phyloP scores from a whole-genome alignment of 2,888 invertebrate genomes.

The Girardia tigrina region DNA sequence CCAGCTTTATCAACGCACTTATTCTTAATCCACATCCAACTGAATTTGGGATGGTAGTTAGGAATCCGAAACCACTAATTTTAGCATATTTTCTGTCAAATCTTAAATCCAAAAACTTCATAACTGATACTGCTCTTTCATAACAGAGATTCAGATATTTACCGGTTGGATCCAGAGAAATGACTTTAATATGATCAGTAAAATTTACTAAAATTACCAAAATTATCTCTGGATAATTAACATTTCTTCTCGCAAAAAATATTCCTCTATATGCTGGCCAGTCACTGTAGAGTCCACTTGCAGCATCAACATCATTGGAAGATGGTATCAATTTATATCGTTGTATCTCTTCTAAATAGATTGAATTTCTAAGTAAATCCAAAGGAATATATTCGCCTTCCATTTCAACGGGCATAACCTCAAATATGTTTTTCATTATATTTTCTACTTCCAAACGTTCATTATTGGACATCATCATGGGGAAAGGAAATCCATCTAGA shows the following conservation, averaged over 20 bases:
- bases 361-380: not conserved
- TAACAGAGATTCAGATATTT: not conserved
- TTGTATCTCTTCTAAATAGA: not conserved
- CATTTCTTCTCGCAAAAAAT: not conserved
- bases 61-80: not conserved
- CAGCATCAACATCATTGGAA: not conserved
- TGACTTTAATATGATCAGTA: not conserved
- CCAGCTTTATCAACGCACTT: not conserved
- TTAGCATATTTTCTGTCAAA: not conserved
- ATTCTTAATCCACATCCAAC: conserved; percentile 2
- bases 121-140: not conserved
- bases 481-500: conserved; percentile 20
- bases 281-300: not conserved
- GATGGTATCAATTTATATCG: not conserved
- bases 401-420: not conserved
- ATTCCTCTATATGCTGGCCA: conserved; percentile 8
- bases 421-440: not conserved
- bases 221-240: not conserved
- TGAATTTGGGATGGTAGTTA: not conserved
- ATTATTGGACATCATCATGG: not conserved
- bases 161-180: not conserved
- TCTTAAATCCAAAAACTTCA: not conserved
- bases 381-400: not conserved
- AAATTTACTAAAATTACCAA: not conserved
- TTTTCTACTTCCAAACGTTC: not conserved